Percentiles rank a stretch among this genome's conserved stretches.
Conservation (phyloP, 2,888 invertebrate species). For the Morinoia aosen region DNA sequence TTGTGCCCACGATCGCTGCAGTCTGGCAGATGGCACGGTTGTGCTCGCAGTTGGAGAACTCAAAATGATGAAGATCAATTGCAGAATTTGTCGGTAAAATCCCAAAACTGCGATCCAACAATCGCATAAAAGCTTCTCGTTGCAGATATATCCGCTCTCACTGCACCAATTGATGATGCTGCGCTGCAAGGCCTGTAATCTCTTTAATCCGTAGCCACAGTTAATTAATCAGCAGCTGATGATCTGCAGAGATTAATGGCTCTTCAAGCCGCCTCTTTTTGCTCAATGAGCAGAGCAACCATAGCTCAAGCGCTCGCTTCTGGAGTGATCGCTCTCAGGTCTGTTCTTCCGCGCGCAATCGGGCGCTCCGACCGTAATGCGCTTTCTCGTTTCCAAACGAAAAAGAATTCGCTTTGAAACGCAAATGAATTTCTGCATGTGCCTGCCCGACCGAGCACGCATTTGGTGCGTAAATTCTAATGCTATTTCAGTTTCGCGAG, state of each 20-base stretch:
- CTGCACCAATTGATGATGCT: conserved; percentile 42
- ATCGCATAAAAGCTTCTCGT: not conserved
- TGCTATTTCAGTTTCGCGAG: too few species aligned
- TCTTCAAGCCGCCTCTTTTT: conserved; percentile 16
- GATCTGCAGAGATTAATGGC: conserved; percentile 49
- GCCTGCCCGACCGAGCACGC: too few species aligned
- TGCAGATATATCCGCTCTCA: not conserved
- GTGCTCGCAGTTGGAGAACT: not conserved
- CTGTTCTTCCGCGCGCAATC: not conserved
- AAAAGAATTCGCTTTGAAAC: not conserved
- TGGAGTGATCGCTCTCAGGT: not conserved
- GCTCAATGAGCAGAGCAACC: conserved; percentile 19
- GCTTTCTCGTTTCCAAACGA: not conserved
- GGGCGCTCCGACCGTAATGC: not conserved
- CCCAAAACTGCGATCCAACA: not conserved
- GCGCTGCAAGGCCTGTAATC: conserved; percentile 38
- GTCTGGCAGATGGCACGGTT: not conserved
- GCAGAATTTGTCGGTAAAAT: not conserved
- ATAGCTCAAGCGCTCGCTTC: not conserved
- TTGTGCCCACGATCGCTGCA: too few species aligned
- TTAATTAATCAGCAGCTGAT: conserved; percentile 46
- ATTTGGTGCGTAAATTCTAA: too few species aligned
- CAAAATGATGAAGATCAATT: not conserved
- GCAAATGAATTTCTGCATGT: not conserved
- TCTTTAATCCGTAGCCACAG: conserved; percentile 42